Base-by-base conservation (phyloP, 2,888 invertebrate species). In the Ptilodon capucinus region DNA sequence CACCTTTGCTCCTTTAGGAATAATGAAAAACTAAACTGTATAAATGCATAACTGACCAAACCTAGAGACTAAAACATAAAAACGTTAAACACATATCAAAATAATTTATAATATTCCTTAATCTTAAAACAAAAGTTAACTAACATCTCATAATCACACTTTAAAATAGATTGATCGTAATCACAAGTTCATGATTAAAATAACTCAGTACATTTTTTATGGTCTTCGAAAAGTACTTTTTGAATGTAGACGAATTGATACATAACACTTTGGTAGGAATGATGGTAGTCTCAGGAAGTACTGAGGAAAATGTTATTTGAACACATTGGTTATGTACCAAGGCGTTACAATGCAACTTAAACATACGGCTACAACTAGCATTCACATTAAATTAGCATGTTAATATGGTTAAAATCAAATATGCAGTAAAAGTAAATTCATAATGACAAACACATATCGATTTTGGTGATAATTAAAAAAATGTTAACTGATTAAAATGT, bases 331-430 rank as follows among this genome's bases (percentile, higher is more conserved):
- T 83, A 86, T 86, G 84, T 81, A 86, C 68, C 86, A 83, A 80
- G 67, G 65, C 74, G 68, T 76, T 77, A 82, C 81, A 59, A 63
- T 59, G 67, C 38, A 66, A 69, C 64, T 63, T 75, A 57, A 68
- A 68, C 55, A 65, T 73, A 74, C 63, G 71, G 66, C 18, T 38
- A 38, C 3, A 28, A 74, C 73, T 74, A 61, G 76, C 82, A 86
- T 83, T 81, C 79, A 84, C 68, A 80, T 72, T 79, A 74, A 76
- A 86, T 84, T 83, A 81, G 76, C 65, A 86, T 89, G 89, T 91
- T 91, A 91, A 86, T 87, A 78, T 61, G 76, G 90, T 90, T 91
- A 91, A 90, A 90, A 90, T 88, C 82, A 85, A 87, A 86, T 86
- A 84, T 85, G 86, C 86, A 81, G 73, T 78, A 71, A 70, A 66